Percentiles rank a stretch among this genome's conserved stretches.
phyloP scores from a whole-genome alignment of 2,113 vertebrate species.

The Onychostruthus taczanowskii region DNA sequence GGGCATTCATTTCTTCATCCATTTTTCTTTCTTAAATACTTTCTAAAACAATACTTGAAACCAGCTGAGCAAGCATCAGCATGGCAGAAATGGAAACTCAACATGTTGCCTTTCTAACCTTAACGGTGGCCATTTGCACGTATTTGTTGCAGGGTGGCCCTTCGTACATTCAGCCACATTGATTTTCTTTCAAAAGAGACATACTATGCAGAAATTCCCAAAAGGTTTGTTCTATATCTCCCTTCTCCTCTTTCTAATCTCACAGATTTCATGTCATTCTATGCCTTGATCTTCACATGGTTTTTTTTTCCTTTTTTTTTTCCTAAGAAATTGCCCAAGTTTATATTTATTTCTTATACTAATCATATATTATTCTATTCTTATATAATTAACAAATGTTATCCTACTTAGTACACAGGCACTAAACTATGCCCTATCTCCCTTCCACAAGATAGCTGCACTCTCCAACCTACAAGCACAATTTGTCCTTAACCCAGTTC shows the following conservation, averaged over 20 bases:
- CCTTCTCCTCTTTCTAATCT: neutral
- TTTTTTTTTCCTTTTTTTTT: neutral
- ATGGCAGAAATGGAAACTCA: neutral
- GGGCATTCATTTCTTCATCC: neutral
- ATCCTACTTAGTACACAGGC: neutral
- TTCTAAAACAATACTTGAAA: neutral
- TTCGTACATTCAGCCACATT: neutral
- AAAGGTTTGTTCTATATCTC: neutral
- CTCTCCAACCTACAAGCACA: neutral
- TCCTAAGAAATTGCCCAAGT: neutral
- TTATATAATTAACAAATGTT: neutral
- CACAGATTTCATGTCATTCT: neutral
- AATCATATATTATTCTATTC: neutral
- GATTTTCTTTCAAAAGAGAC: neutral
- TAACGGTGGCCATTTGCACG: neutral
- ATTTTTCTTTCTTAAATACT: neutral
- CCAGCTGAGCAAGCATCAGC: neutral
- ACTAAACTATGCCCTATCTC: neutral
- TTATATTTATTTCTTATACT: neutral
- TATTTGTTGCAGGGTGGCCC: neutral
- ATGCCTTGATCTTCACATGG: neutral
- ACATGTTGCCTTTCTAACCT: neutral
- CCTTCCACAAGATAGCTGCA: neutral
- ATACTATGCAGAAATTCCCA: neutral
- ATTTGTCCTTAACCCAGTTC: constrained; percentile 46